phyloP scores from a whole-genome alignment of 2,797 vertebrate genomes.

The Glyptemys insculpta region DNA sequence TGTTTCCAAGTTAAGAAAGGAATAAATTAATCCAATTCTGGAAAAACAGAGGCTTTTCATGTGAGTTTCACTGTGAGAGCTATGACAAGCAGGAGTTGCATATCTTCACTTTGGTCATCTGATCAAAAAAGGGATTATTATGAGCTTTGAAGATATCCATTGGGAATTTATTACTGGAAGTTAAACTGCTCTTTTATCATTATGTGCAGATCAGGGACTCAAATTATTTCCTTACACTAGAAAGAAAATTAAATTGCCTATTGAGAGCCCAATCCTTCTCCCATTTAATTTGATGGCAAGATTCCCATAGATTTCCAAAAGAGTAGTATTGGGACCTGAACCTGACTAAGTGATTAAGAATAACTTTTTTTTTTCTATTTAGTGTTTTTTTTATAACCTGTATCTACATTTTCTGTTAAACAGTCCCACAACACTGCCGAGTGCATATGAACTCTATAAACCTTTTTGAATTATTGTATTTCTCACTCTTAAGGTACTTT shows the following conservation, averaged over 20 bases:
- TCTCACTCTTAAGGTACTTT: neutral
- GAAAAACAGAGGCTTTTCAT: conserved; percentile 18
- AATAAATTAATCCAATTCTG: neutral
- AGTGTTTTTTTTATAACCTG: neutral
- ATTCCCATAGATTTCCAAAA: neutral
- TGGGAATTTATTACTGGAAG: neutral
- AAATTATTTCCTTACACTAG: no score
- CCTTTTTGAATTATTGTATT: neutral
- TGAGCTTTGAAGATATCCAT: neutral
- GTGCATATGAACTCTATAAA: neutral
- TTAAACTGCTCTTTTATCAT: neutral
- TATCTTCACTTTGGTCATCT: neutral
- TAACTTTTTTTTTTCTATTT: neutral
- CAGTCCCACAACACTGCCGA: neutral
- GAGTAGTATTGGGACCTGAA: neutral
- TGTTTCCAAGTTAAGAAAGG: neutral
- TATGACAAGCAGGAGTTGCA: neutral
- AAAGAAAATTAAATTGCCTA: neutral
- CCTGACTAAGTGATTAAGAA: neutral
- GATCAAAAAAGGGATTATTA: neutral
- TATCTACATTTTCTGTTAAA: neutral
- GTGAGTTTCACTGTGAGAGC: neutral
- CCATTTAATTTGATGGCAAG: neutral
- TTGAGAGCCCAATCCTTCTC: neutral
- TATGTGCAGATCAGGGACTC: neutral